Base-by-base conservation (phyloP, 2,888 invertebrate species). In the Alloscopus bannaensis region DNA sequence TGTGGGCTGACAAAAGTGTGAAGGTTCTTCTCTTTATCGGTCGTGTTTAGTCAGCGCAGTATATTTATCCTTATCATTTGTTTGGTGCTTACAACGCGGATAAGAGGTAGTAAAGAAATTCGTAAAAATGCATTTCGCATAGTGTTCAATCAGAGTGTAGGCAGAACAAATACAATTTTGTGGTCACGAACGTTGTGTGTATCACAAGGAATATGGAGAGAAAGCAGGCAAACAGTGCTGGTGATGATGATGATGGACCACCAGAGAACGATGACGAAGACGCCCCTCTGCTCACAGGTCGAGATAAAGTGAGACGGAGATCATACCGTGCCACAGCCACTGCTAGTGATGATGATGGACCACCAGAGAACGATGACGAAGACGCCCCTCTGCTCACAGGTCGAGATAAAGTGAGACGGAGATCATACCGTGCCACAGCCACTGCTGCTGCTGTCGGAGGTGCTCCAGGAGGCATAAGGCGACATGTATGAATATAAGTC, bases 371-470 rank as follows among this genome's bases (percentile, higher is more conserved):
- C 16, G 68, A 66, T 22, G 28, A 50, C 13, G 76, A 76, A 76
- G 42, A 76, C 76, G 76, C 76, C 68, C 76, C 76, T 60, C 52
- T 18, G 28, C 40, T 26, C 8, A 28, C 22, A 6, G 47, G 40
- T 26, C 28, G n/a, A n/a, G 52, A 57, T 31, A 57, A 31, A 24
- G 20, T 8, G 3, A 11, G 28, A 42, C 68, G 20, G 50, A 18
- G 29, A 40, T 45, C 55, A 24, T 75, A 68, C 40, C 42, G 68
- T 8, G 59, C 71, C 1, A 71, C 60, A 29, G 65, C 65, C n/a
- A 62, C 36, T 1, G 65, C 6, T 55, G 52, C 13, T 20, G 16
- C 26, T 28, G 50, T 28, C 13, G 73, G 52, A 47, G 60, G n/a
- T 18, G 45, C 18, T 11, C 18, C n/a, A n/a, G 45, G 3, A 45